Evolutionary conservation across 2,888 invertebrate species (phyloP).

Genomic region (Heliconius erato): DNA sequence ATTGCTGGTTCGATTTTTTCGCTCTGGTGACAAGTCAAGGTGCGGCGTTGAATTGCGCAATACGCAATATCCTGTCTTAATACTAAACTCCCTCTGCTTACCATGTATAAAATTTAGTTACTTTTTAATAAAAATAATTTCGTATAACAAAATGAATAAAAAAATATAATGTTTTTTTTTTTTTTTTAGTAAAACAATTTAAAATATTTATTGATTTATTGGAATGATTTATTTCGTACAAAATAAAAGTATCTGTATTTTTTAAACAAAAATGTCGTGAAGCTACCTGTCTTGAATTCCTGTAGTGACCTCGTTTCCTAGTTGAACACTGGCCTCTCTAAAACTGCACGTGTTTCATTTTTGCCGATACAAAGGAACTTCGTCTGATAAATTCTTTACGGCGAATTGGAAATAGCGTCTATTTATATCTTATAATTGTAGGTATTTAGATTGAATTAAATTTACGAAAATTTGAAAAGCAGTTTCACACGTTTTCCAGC

Average conservation of each 20-base stretch:
- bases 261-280: neutral
- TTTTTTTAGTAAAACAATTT: neutral
- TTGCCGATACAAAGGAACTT: conserved; percentile 19
- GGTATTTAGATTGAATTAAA: neutral
- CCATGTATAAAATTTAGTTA: too few species aligned
- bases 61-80: too few species aligned
- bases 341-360: conserved; percentile 23
- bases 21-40: too few species aligned
- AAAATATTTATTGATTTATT: neutral
- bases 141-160: too few species aligned
- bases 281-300: conserved; percentile 25
- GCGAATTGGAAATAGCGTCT: neutral
- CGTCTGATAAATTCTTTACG: conserved; percentile 19
- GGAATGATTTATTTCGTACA: neutral
- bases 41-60: too few species aligned
- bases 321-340: conserved; percentile 14
- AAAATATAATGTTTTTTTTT: too few species aligned
- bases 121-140: too few species aligned
- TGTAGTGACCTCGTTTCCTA: conserved; percentile 16
- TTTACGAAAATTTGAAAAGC: too few species aligned
- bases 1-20: too few species aligned
- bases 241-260: neutral
- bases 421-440: neutral
- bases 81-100: too few species aligned
- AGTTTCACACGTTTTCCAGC: too few species aligned